phyloP scores from a whole-genome alignment of 2,888 invertebrate species.

The Julus scanicus region DNA sequence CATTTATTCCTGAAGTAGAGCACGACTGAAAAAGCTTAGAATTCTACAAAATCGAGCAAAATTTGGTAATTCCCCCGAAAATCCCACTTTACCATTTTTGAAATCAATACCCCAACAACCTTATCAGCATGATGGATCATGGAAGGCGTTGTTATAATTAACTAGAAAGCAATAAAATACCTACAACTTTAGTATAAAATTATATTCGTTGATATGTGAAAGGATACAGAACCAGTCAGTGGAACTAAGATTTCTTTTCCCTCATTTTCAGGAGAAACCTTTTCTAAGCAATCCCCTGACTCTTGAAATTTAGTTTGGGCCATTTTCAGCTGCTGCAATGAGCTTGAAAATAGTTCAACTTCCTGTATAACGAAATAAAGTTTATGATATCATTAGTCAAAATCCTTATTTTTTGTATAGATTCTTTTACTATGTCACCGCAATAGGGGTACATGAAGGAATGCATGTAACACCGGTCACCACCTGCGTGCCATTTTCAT shows the following conservation, averaged over 20 bases:
- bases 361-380: conserved; percentile 71
- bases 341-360: conserved; percentile 66
- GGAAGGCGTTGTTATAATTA: no score
- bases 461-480: background rate
- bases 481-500: background rate
- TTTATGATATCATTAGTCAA: background rate
- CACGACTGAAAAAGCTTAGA: background rate
- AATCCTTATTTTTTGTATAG: background rate
- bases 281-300: conserved; percentile 85
- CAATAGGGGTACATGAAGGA: background rate
- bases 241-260: conserved; percentile 92
- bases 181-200: background rate
- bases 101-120: background rate
- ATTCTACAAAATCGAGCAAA: background rate
- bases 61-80: background rate
- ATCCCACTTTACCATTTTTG: background rate
- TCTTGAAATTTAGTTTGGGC: conserved; percentile 91
- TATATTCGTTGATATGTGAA: background rate
- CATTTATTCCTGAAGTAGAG: background rate
- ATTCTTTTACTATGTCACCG: background rate
- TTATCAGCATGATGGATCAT: no score
- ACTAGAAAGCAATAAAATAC: background rate
- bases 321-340: conserved; percentile 67
- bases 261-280: conserved; percentile 79
- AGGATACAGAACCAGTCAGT: conserved; percentile 84